Base-by-base conservation (phyloP, 2,888 invertebrate species). In the Cephonodes hylas region DNA sequence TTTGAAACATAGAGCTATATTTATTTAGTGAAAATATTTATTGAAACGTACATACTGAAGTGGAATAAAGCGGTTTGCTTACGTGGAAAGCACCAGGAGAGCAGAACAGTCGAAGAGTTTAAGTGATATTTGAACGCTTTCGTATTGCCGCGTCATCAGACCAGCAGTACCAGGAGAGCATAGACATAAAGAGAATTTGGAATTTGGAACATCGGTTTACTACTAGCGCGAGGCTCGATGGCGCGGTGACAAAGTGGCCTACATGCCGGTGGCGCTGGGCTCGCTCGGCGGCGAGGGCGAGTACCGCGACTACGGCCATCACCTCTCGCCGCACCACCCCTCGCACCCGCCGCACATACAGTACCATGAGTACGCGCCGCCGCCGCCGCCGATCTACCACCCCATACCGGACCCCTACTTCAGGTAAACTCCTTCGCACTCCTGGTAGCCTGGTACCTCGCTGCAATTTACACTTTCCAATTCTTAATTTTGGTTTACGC, bases 211-310 rank as follows among this genome's bases (percentile, higher is more conserved):
- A 64, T 58, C 65, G 66, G 67, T 53, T 53, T 27, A 53, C 53
- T 67, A 63, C 60, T 61, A 67, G 61, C 65, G 63, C 66, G 72
- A 67, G 72, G 76, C 69, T 75, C 88, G 89, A 93, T 93, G 94
- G 85, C 88, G 86, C 93, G 93, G 93, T 93, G 93, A 93, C 93
- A 94, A 92, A 79, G 94, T 94, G 94, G 94, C 94, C 88, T 94
- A 93, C 92, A 94, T 93, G 94, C 94, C 91, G 73, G 93, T 94
- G 88, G 94, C 93, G 91, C 93, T 94, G 93, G 93, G 93, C 93
- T 93, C 93, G 92, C 91, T 94, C 90, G 93, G 93, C 93, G 93
- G 94, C 93, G 93, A 93, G 93, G 93, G 93, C 93, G 93, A 93
- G 93, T 93, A 89, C 92, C 93, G 86, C 69, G 88, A 86, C 80